These are phyloP conservation scores for Pollachius pollachius DNA, from an alignment of 2,113 vertebrate genomes.

Conservation along the genomic window DNA sequence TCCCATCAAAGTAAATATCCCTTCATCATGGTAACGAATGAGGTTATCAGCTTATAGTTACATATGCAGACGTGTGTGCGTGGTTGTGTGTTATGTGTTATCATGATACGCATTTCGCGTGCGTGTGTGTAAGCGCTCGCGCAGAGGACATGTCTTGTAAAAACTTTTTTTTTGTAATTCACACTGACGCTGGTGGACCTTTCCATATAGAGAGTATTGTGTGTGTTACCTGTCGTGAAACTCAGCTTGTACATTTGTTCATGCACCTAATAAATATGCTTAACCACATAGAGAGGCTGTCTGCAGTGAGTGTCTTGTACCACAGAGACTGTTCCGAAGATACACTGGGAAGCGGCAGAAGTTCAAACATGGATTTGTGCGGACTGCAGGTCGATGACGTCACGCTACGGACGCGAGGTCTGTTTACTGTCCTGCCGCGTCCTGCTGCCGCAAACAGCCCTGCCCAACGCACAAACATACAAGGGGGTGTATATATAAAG, in stretches of 20 bases:
- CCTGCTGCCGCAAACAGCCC: constrained; percentile 33
- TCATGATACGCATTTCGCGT: background rate
- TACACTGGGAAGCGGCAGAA: background rate
- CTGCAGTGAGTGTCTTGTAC: constrained; percentile 20
- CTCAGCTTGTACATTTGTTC: constrained; percentile 71
- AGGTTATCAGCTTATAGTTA: too few relatives aligned
- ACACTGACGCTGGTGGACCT: constrained; percentile 64
- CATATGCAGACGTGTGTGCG: background rate
- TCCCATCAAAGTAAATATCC: too few relatives aligned
- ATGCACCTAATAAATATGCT: constrained; percentile 72
- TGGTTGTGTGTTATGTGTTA: constrained; percentile 10
- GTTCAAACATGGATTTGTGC: too few relatives aligned
- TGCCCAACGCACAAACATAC: constrained; percentile 17
- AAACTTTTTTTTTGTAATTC: constrained; percentile 60
- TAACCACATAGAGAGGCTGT: constrained; percentile 30
- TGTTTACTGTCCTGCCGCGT: constrained; percentile 45
- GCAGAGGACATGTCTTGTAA: constrained; percentile 45
- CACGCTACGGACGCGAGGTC: background rate
- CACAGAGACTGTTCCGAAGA: constrained; percentile 11
- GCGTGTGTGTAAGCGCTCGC: constrained; percentile 5
- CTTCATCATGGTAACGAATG: too few relatives aligned
- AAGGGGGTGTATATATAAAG: constrained; percentile 8
- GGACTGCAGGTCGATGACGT: too few relatives aligned
- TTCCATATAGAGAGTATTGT: constrained; percentile 59
- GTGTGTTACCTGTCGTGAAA: constrained; percentile 68